Evolutionary conservation across 2,797 vertebrate genomes (phyloP).

Genomic region (Hapalemur alaotrensis): DNA sequence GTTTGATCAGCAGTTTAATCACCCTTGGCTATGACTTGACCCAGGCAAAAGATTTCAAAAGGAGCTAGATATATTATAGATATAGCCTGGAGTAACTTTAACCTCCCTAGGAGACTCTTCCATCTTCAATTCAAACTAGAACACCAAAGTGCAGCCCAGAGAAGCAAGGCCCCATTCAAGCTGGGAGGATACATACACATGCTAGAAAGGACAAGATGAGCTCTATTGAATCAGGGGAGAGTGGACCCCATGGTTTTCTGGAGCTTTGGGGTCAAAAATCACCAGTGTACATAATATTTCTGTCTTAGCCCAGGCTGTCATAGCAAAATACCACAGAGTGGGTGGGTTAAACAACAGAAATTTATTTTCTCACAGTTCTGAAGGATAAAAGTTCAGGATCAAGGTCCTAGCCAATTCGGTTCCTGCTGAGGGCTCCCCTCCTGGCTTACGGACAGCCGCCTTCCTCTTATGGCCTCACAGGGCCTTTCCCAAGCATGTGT

Average conservation of each 20-base stretch:
- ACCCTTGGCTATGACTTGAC: neutral
- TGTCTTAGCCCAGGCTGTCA: neutral
- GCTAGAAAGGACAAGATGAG: neutral
- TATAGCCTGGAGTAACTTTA: neutral
- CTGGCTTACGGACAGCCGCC: neutral
- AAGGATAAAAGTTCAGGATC: neutral
- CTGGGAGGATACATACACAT: accelerated
- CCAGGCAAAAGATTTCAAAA: neutral
- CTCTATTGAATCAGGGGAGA: neutral
- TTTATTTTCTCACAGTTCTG: neutral
- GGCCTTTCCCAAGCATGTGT: neutral
- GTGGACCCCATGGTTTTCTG: neutral
- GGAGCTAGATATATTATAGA: neutral
- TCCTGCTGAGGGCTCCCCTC: neutral
- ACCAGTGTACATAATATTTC: neutral
- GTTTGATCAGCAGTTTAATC: neutral
- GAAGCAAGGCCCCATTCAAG: neutral
- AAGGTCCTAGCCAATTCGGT: neutral
- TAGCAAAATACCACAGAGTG: neutral
- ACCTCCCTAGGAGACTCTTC: neutral
- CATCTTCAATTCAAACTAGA: neutral
- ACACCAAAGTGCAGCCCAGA: accelerated
- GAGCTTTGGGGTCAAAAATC: neutral
- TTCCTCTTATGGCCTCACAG: neutral
- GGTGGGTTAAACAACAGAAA: neutral